phyloP scores from a whole-genome alignment of 2,888 invertebrate genomes.

The Phrixothrix hirtus region DNA sequence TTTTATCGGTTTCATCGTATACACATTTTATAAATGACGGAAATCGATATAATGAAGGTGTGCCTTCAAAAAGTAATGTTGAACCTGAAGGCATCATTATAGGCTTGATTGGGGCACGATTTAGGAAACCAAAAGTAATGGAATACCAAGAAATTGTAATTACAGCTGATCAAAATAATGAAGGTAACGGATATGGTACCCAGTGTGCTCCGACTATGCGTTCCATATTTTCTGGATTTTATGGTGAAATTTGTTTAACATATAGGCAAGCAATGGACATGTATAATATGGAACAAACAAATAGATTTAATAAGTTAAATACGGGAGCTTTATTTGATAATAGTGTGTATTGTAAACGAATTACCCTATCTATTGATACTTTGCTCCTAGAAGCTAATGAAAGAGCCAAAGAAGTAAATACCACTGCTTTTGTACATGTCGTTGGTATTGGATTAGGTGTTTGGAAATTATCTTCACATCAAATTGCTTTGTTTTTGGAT shows the following conservation, averaged over 20 bases:
- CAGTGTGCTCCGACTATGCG: constrained; percentile 52
- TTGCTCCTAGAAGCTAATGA: constrained; percentile 65
- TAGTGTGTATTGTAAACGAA: constrained; percentile 57
- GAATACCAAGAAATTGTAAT: constrained; percentile 66
- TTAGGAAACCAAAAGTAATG: constrained; percentile 61
- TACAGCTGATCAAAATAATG: constrained; percentile 58
- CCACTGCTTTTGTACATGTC: constrained; percentile 65
- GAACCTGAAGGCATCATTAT: constrained; percentile 56
- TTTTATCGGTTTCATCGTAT: constrained; percentile 61
- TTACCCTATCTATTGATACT: constrained; percentile 64
- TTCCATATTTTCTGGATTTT: constrained; percentile 44
- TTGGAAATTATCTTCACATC: constrained; percentile 66
- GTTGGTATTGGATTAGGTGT: constrained; percentile 70
- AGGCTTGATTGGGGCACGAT: constrained; percentile 61
- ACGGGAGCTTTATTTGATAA: constrained; percentile 39
- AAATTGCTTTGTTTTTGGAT: constrained; percentile 65
- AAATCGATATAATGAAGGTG: constrained; percentile 59
- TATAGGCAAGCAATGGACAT: constrained; percentile 11
- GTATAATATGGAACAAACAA: constrained; percentile 1
- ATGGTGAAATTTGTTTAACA: constrained; percentile 34
- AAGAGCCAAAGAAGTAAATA: constrained; percentile 59
- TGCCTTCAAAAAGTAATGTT: constrained; percentile 48
- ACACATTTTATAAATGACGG: constrained; percentile 64
- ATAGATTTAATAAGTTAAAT: constrained; percentile 31
- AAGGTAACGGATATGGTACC: constrained; percentile 59